These are phyloP conservation scores for Lepus oiostolus DNA, from an alignment of 2,797 vertebrate genomes.

Conservation along the genomic window DNA sequence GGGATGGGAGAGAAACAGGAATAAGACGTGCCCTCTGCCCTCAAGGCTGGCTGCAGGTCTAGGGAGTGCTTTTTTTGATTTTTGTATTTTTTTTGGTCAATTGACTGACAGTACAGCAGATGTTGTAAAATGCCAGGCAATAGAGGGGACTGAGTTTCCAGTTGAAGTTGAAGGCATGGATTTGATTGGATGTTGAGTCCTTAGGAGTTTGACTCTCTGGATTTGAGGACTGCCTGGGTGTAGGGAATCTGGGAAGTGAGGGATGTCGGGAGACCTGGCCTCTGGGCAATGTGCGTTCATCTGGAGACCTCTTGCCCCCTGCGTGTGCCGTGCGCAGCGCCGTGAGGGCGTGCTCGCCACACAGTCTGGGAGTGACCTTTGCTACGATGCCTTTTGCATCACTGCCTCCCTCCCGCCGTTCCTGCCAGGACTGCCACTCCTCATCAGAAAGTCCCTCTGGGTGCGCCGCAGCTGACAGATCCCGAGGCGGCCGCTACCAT, in stretches of 20 bases:
- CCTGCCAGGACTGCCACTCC: neutral
- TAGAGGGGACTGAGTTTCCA: neutral
- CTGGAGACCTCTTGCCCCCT: neutral
- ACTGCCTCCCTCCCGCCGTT: neutral
- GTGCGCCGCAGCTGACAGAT: neutral
- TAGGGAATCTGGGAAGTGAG: neutral
- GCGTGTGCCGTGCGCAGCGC: neutral
- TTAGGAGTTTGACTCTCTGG: neutral
- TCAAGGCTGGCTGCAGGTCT: neutral
- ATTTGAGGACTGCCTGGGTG: neutral
- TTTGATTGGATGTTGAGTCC: neutral
- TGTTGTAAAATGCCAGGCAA: slow-evolving; percentile 5
- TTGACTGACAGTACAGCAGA: neutral
- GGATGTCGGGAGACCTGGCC: neutral
- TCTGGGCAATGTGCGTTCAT: slow-evolving; percentile 1
- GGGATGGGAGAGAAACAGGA: neutral
- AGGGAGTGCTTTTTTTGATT: neutral
- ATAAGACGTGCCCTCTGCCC: neutral
- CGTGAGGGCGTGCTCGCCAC: neutral
- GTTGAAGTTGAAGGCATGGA: neutral
- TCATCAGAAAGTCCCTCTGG: neutral
- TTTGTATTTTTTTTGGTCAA: no score
- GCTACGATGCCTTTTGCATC: neutral
- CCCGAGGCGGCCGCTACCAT: neutral
- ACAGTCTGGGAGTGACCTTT: neutral